Evolutionary conservation across 2,797 vertebrate species (phyloP), one percentile per base, ranked within the genome.

Genomic region (Masticophis lateralis): DNA sequence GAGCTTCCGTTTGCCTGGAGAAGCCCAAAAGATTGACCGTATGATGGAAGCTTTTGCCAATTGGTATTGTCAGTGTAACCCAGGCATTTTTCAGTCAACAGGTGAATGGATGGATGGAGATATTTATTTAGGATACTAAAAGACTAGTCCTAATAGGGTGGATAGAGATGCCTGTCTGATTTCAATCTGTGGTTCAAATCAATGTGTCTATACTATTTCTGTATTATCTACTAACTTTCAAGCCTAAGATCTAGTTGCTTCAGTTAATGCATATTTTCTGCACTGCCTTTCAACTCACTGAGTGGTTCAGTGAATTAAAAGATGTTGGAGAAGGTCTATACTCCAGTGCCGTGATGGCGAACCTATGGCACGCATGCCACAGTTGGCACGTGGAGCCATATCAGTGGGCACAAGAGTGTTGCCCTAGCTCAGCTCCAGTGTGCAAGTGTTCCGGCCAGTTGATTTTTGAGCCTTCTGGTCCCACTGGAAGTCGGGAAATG

Each of bases 21-120:
- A 99, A 94, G 99, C 99, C 0, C 99, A 99, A 98, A 99, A 99
- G 97, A 99, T 99, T 1, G 99, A 99, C 94, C 98, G 99, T n/a
- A 99, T 99, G 99, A 99, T 99, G 99, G 99, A 99, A 92, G 97
- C 98, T 10, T 99, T 99, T n/a, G 99, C 99, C 43, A 97, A 94
- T 0, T 98, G 98, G 63, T 99, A 99, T 97, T 99, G 99, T 74
- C 97, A 98, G 93, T 99, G 99, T 94, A 99, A 99, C 95, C 87
- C 96, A 0, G 95, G 97, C 0, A 98, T 99, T 94, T 99, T 99
- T 97, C 98, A 99, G 96, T 99, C 98, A 0, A 98, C 98, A 92
- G 99, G 99, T 99, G 5, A 60, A 20, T 3, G 86, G 87, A 32
- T 93, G 12, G 27, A 28, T 14, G 59, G 89, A 56, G 63, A 86